Percentiles rank a stretch among this genome's conserved stretches.
phyloP scores from a whole-genome alignment of 2,888 invertebrate genomes.

The Nineta flava region DNA sequence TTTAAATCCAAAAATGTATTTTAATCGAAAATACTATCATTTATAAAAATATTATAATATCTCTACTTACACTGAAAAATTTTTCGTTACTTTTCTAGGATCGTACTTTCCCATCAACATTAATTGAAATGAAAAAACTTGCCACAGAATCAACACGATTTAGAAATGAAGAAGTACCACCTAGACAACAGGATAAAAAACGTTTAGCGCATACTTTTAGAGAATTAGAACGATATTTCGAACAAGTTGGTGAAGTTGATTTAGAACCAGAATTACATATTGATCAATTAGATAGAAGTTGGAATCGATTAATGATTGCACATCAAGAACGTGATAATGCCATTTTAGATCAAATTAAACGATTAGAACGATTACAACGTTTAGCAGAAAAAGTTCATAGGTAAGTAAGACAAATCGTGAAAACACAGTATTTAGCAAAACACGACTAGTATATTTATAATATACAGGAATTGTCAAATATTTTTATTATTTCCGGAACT shows the following conservation, averaged over 20 bases:
- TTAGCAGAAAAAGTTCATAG: constrained; percentile 82
- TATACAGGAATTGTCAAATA: not conserved
- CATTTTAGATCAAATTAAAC: constrained; percentile 78
- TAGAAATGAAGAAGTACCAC: constrained; percentile 87
- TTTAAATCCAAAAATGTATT: too few relatives aligned
- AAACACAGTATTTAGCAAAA: too few relatives aligned
- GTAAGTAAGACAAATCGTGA: too few relatives aligned
- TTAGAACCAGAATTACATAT: constrained; percentile 76
- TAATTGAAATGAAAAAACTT: constrained; percentile 91
- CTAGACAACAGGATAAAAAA: constrained; percentile 78
- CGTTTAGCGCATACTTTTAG: constrained; percentile 73
- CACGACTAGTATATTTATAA: not conserved
- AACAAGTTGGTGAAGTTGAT: constrained; percentile 73
- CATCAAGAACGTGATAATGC: constrained; percentile 84
- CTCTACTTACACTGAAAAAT: not conserved
- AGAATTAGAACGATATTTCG: constrained; percentile 77
- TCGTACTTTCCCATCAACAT: constrained; percentile 79
- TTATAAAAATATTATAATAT: not conserved
- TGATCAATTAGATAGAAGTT: constrained; percentile 73
- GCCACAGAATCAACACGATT: constrained; percentile 84
- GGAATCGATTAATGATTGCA: constrained; percentile 75
- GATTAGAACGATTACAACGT: constrained; percentile 79
- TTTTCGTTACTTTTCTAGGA: constrained; percentile 36
- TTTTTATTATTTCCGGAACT: not conserved
- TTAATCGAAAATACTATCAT: too few relatives aligned